Base-by-base conservation (phyloP, 2,797 vertebrate genomes). In the Phrynocephalus vlangalii region DNA sequence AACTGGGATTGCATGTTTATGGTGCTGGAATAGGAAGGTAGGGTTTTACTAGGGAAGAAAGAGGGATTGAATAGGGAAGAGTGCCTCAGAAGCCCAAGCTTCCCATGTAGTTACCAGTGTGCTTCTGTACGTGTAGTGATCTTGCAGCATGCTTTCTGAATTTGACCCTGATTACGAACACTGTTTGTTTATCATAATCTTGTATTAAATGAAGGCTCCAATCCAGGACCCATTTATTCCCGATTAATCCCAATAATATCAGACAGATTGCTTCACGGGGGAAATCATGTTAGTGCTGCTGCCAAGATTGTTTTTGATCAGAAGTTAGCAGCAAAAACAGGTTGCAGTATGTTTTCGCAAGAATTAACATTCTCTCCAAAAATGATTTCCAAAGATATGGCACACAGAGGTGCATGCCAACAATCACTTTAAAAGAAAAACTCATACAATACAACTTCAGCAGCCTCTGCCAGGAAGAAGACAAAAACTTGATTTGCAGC, bases 391-490 rank as follows among this genome's bases (percentile, higher is more conserved):
- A 85, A 86, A 88, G 82, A 83, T 91, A 33, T 91, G 87, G 91
- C 84, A 92, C 73, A 89, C 5, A 77, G 79, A 83, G 15, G 81
- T 67, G 20, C 24, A 77, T 82, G 38, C 13, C 77, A 87, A 70
- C 89, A 86, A 83, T 93, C 91, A 79, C 88, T 88, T 86, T 92
- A 81, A 90, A 89, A 91, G n/a, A 92, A 91, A 56, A 44, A 44
- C 38, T 44, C 84, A 88, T 30, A 68, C 52, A 90, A 84, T 82
- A 73, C 18, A 91, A 94, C 89, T 68, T 77, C 0, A 30, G 22
- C 18, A 63, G 90, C 82, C 30, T 16, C 5, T 71, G 0, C 77
- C 88, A 72, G 26, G 68, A 48, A 52, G 84, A 68, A 83, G 38
- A 78, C 77, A 79, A 80, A 78, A 38, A 20, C 6, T 80, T 50